These are phyloP conservation scores for Trimorus sp. DNA, from an alignment of 2,888 invertebrate genomes.

Conservation along the genomic window DNA sequence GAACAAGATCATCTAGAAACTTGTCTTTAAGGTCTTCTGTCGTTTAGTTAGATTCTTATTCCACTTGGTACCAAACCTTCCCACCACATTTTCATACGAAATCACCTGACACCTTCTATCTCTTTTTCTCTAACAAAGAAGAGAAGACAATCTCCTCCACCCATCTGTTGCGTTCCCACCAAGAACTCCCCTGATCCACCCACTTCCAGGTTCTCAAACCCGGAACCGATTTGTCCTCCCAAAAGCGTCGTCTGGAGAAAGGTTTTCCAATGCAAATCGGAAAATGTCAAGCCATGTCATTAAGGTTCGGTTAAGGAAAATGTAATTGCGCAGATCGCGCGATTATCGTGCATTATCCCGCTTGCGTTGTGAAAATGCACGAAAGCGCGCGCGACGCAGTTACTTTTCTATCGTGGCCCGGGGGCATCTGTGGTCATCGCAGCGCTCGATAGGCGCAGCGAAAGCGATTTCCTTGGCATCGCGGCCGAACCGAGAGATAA, in stretches of 20 bases:
- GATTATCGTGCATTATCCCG: conserved; percentile 54
- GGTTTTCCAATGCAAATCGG: conserved; percentile 24
- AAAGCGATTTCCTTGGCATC: conserved; percentile 71
- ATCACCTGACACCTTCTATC: too few species aligned
- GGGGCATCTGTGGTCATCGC: conserved; percentile 70
- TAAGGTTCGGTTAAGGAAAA: conserved; percentile 53
- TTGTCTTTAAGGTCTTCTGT: too few species aligned
- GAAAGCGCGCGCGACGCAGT: conserved; percentile 46
- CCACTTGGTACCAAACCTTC: too few species aligned
- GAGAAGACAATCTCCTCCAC: too few species aligned
- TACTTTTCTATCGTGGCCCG: conserved; percentile 63
- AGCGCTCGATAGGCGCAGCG: conserved; percentile 65
- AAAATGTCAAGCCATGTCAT: conserved; percentile 49
- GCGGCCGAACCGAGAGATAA: conserved; percentile 53
- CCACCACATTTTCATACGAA: too few species aligned
- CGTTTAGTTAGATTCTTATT: too few species aligned
- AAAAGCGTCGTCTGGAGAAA: conserved; percentile 19
- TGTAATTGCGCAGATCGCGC: conserved; percentile 31
- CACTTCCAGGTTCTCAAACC: too few species aligned
- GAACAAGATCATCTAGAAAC: too few species aligned
- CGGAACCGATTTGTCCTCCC: too few species aligned
- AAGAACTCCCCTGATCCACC: too few species aligned
- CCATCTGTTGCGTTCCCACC: too few species aligned
- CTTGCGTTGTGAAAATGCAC: conserved; percentile 56
- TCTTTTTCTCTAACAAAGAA: too few species aligned